A percentile compares a stretch with the other conserved stretches of the same genome.
Conservation (phyloP, 2,113 vertebrate species). For the Odontesthes bonariensis region DNA sequence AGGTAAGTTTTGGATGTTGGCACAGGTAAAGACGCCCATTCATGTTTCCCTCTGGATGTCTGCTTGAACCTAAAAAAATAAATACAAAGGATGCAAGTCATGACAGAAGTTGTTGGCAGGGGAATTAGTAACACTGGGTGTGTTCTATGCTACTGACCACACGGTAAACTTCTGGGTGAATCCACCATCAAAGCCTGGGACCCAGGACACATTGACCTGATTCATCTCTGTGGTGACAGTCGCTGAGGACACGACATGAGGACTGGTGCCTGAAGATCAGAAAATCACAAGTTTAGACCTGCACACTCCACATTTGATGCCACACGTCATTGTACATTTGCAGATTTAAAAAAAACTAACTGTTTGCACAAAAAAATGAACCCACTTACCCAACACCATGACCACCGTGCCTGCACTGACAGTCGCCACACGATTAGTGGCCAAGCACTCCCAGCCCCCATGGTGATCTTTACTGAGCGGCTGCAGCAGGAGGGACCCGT, state of each 20-base stretch:
- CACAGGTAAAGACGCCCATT: slow-evolving; percentile 92
- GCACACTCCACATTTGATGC: background rate
- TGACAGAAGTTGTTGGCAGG: background rate
- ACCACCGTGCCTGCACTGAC: slow-evolving; percentile 85
- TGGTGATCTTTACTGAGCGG: slow-evolving; percentile 92
- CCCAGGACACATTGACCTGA: slow-evolving; percentile 92
- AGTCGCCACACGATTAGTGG: slow-evolving; percentile 89
- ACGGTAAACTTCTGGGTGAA: slow-evolving; percentile 95
- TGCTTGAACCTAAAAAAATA: slow-evolving; percentile 84
- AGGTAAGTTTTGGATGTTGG: slow-evolving; percentile 85
- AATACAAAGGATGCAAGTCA: background rate
- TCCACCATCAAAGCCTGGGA: slow-evolving; percentile 94
- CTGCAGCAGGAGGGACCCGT: slow-evolving; percentile 89
- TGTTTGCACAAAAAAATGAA: background rate
- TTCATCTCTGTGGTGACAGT: slow-evolving; percentile 84
- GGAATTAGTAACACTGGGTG: background rate
- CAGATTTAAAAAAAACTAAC: background rate
- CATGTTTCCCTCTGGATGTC: slow-evolving; percentile 87
- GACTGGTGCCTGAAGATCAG: slow-evolving; percentile 89
- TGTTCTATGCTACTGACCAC: slow-evolving; percentile 84
- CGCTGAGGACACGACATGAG: slow-evolving; percentile 87
- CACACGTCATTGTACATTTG: too few relatives aligned
- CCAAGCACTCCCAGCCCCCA: slow-evolving; percentile 90
- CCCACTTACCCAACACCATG: slow-evolving; percentile 89
- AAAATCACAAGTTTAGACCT: background rate